Evolutionary conservation across 2,797 vertebrate genomes (phyloP).

Genomic region (Calcarius lapponicus): DNA sequence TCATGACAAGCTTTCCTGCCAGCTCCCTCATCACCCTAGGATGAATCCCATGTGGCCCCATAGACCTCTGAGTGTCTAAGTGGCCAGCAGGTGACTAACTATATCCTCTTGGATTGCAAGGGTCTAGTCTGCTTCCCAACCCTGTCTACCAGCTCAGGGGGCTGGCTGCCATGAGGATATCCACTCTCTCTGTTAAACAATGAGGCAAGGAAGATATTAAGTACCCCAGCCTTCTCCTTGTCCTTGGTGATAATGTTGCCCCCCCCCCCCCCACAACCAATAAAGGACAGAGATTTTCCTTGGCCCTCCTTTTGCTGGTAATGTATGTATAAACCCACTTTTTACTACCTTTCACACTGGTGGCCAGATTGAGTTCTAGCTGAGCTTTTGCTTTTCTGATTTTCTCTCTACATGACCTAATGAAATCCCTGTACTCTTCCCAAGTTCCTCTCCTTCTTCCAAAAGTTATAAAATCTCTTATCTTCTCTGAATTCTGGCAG

Average conservation of each 20-base stretch:
- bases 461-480: background rate
- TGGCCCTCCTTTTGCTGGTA: background rate
- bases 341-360: background rate
- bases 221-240: background rate
- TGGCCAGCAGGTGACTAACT: background rate
- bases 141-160: background rate
- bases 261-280: accelerated
- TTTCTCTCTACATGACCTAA: background rate
- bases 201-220: background rate
- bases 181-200: background rate
- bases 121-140: background rate
- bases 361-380: background rate
- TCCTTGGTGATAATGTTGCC: background rate
- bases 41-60: background rate
- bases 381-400: background rate
- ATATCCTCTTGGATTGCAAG: background rate
- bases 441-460: accelerated
- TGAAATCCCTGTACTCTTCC: background rate
- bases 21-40: background rate
- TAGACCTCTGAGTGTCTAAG: background rate
- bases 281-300: background rate
- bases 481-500: background rate
- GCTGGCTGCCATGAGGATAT: background rate
- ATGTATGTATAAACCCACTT: background rate
- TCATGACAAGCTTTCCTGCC: background rate